Conservation (phyloP, 2,113 vertebrate species). For the Thermophis baileyi region DNA sequence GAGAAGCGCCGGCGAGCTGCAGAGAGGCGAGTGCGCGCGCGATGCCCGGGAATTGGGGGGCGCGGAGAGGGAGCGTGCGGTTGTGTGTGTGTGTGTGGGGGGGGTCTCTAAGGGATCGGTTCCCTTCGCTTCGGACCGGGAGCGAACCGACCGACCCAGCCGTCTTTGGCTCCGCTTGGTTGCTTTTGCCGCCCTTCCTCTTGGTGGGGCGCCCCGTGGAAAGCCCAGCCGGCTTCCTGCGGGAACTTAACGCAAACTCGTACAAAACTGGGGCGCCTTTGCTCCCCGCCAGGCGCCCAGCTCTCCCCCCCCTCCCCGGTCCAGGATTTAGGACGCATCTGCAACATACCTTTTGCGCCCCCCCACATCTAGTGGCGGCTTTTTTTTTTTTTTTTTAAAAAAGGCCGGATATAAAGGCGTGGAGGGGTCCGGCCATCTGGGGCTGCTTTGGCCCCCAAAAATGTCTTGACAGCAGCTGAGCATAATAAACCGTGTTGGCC, state of each 20-base stretch:
- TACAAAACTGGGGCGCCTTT: background rate
- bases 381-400: background rate
- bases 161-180: background rate
- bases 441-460: no score
- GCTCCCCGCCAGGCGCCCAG: no score
- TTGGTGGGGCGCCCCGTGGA: background rate
- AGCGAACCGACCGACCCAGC: background rate
- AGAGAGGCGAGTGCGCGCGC: background rate
- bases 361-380: background rate
- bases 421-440: background rate
- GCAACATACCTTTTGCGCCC: no score
- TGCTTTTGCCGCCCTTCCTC: background rate
- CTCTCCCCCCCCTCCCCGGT: background rate
- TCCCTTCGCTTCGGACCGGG: background rate
- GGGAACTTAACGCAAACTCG: background rate
- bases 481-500: no score
- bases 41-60: background rate
- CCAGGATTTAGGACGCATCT: background rate
- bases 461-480: no score
- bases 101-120: no score
- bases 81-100: no score
- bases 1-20: background rate
- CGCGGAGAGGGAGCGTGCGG: accelerated
- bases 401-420: background rate
- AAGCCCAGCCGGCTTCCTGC: background rate